phyloP scores from a whole-genome alignment of 2,888 invertebrate species.

The Tipula lateralis region DNA sequence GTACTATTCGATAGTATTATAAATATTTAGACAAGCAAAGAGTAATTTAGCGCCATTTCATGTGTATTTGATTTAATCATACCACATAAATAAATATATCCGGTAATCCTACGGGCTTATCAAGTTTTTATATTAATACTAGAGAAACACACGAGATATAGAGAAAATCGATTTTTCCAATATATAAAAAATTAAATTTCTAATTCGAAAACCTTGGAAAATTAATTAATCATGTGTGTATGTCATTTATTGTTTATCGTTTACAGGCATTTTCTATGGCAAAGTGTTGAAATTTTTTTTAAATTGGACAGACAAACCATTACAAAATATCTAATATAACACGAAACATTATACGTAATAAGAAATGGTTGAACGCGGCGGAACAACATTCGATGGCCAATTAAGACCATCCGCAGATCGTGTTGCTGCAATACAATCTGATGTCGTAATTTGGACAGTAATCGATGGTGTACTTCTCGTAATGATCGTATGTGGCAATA shows the following conservation, averaged over 20 bases:
- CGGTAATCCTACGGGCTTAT: not conserved
- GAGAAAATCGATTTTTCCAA: not conserved
- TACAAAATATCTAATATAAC: not conserved
- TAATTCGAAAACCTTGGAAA: not conserved
- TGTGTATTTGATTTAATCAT: not conserved
- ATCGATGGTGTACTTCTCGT: constrained; percentile 62
- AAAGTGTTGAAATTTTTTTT: not conserved
- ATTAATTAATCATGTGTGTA: not conserved
- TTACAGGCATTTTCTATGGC: not conserved
- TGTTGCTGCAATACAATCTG: constrained; percentile 32
- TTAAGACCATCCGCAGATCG: constrained; percentile 31
- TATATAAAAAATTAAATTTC: not conserved
- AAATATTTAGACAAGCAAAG: not conserved
- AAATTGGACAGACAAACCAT: not conserved
- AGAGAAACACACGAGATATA: not conserved
- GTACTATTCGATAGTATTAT: not conserved
- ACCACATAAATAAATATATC: not conserved
- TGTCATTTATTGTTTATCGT: not conserved
- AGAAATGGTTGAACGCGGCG: not conserved
- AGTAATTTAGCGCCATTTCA: not conserved
- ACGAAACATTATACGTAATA: not conserved
- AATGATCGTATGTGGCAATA: constrained; percentile 67
- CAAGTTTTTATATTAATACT: not conserved
- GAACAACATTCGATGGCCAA: not conserved
- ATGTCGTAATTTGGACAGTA: constrained; percentile 55